Evolutionary conservation across 2,888 invertebrate species (phyloP), one percentile per base, ranked within the genome.

Genomic region (Elysia crispata): DNA sequence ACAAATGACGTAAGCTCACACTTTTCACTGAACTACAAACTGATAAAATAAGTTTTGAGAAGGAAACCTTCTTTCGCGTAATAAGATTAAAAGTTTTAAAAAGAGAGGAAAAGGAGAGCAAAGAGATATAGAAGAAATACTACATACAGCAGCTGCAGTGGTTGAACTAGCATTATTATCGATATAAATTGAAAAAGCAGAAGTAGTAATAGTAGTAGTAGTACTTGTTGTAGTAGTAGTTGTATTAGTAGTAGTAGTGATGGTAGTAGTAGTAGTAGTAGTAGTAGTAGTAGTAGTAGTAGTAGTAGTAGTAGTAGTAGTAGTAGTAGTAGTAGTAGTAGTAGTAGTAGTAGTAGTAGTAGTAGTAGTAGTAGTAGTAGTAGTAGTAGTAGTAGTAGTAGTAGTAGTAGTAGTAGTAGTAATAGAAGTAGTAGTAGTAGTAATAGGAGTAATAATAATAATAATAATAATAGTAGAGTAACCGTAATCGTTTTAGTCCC

Each of bases 281-380:
- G 54, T 54, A 54, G 54, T 54, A 54, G 54, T 54, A 54, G 54
- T 54, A 54, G 54, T 13, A 54, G 54, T 13, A 54, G 54, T 13
- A 54, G 54, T 13, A 54, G 54, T 13, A 54, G 54, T 13, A 54
- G 54, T 54, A 54, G 54, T 54, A 54, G 54, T 54, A 54, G 54
- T 54, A 54, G 54, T 54, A 54, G 54, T 54, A 54, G 54, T 54
- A 54, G 54, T 54, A 54, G 54, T 54, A 54, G 54, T 54, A 54
- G 54, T 54, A 54, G 54, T 54, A 54, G 54, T 54, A 54, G 54
- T 54, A 54, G 54, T 54, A 54, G 54, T 54, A 54, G 70, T 70
- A 30, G 70, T 70, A 30, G 70, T 70, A 30, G 70, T 70, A 70
- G 70, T 70, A 70, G 70, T 70, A 70, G 31, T 30, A 70, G 70